Base-by-base conservation (phyloP, 2,888 invertebrate species). In the Girardia tigrina region DNA sequence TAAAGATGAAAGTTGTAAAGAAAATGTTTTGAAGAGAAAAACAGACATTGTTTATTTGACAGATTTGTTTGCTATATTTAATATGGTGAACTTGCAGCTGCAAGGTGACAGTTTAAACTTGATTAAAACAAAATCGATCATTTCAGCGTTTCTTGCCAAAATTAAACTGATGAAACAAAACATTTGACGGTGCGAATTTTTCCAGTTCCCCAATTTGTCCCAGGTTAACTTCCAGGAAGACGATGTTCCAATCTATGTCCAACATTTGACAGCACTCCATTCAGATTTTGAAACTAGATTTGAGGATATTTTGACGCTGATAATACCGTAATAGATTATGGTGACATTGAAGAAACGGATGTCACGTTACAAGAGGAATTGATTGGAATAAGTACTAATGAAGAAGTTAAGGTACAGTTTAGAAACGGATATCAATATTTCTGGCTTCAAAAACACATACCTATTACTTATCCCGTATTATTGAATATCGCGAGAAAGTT, bases 221-320 rank as follows among this genome's bases (percentile, higher is more conserved):
- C 36, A 36, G 36, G 16, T 36, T 12, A 12, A 36, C 36, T 36
- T 8, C 56, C 56, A 56, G 4, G 56, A 16, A 8, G 56, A 56
- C 56, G 56, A 56, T 16, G n/a, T 56, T 56, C 23, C 56, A 56
- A 56, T 23, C 56, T 56, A 56, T 23, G 56, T 56, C 23, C 56
- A 12, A 4, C n/a, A 56, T 56, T n/a, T n/a, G n/a, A n/a, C n/a
- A n/a, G 56, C 56, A 6, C 56, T 56, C 56, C 23, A 56, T 56
- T 56, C 56, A 56, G n/a, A 56, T 56, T 56, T 56, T 56, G 56
- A 56, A 56, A 56, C 23, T 56, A 56, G 56, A 16, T 56, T 56
- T 56, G 56, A 56, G n/a, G 56, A 56, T 56, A 16, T 56, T 56
- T 56, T 56, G 56, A 56, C 56, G n/a, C n/a, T 56, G n/a, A 23